These are phyloP conservation scores for Diloba caeruleocephala DNA, from an alignment of 2,888 invertebrate genomes.

Conservation along the genomic window DNA sequence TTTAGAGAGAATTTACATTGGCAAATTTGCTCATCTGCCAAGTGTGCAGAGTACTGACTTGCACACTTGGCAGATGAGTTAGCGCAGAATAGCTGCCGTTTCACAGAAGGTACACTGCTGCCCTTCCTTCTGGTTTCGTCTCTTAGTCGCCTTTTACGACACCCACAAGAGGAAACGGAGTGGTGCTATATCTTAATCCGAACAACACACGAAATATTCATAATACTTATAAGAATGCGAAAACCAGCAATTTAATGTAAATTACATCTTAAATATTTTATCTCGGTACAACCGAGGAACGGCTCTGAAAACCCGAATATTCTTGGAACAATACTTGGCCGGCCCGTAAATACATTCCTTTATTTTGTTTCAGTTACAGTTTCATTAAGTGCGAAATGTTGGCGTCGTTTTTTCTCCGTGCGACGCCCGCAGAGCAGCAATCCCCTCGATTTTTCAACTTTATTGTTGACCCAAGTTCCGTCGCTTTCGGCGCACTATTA, in stretches of 20 bases:
- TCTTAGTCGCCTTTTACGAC: too few relatives aligned
- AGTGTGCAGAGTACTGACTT: background rate
- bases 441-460: slow-evolving; percentile 86
- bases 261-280: slow-evolving; percentile 70
- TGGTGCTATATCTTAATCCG: too few relatives aligned
- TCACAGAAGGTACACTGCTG: too few relatives aligned
- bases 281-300: slow-evolving; percentile 69
- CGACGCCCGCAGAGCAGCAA: slow-evolving; percentile 75
- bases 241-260: slow-evolving; percentile 56
- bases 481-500: slow-evolving; percentile 61
- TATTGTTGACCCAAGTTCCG: slow-evolving; percentile 80
- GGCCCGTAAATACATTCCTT: slow-evolving; percentile 81
- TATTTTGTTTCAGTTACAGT: slow-evolving; percentile 86
- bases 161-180: too few relatives aligned
- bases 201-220: too few relatives aligned
- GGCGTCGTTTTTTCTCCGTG: slow-evolving; percentile 81
- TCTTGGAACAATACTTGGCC: slow-evolving; percentile 79
- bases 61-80: too few relatives aligned
- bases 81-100: too few relatives aligned
- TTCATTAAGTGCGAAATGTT: slow-evolving; percentile 88
- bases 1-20: too few relatives aligned
- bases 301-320: slow-evolving; percentile 68
- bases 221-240: too few relatives aligned
- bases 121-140: too few relatives aligned
- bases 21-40: too few relatives aligned